Base-by-base conservation (phyloP, 2,888 invertebrate genomes). In the Acleris emargana region DNA sequence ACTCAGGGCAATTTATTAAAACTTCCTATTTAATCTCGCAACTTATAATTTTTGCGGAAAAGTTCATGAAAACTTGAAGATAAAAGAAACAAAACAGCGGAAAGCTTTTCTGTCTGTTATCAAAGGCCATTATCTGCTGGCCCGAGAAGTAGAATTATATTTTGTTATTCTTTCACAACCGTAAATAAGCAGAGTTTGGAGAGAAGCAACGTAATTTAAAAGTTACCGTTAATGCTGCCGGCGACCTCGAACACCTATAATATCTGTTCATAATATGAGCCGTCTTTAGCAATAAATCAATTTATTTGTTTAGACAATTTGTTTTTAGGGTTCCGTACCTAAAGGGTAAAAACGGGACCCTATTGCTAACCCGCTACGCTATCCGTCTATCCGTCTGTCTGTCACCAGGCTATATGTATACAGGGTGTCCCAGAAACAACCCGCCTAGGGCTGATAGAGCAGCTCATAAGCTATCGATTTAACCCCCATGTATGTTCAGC, bases 21-120 rank as follows among this genome's bases (percentile, higher is more conserved):
- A 90, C 83, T 90, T 89, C 82, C 86, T 87, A 90, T 88, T 88
- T 89, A 89, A 89, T 89, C 88, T 89, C 72, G 73, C 81, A 89
- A 89, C 88, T 91, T 90, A 89, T 89, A 89, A 89, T 91, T 91
- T 89, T 86, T 88, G 86, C 84, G 87, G 83, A 80, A 80, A 87
- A 88, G 85, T 88, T 89, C 80, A 85, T 83, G 83, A 78, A 87
- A 89, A 89, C 86, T 90, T 83, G 76, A 79, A 86, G 88, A 89
- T 88, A 90, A 89, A 89, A 85, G 87, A 88, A 91, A 89, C 89
- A 89, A 89, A 91, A 90, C 91, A 91, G 87, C 89, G 90, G 90
- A 91, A 91, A 91, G 91, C 91, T 91, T 91, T 86, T 88, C 89
- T 86, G 86, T 82, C 87, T 88, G 86, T 89, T 91, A 91, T 90